Evolutionary conservation across 2,797 vertebrate species (phyloP), one percentile per base, ranked within the genome.

Genomic region (Sternotherus odoratus): DNA sequence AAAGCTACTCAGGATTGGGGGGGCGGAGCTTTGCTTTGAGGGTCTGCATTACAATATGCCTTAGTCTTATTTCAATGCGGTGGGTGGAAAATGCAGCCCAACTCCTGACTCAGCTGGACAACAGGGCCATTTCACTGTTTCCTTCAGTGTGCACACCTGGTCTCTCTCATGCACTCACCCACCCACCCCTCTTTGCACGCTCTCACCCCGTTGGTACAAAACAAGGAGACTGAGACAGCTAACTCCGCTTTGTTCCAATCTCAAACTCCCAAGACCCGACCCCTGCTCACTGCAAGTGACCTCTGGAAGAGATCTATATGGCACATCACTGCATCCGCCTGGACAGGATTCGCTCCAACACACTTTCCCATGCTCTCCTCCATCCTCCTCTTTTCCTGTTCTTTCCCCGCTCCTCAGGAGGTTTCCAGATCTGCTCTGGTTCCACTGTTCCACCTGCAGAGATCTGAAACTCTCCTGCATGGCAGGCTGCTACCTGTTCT

Each of bases 331-430:
- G 0, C 49, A 56, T 69, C 88, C 81, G 50, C 46, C 0, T 12
- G 72, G 85, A 75, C 72, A 87, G 94, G 90, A 89, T 66, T 87
- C 57, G 36, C 82, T 87, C 92, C 4, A 0, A 16, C 63, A 51
- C 56, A 15, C 36, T 1, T 83, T 90, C 60, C 82, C 30, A 13
- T 7, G 86, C 50, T 3, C 8, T 0, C 19, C 84, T 50, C 72
- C 90, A 69, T 50, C 89, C 80, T 82, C 60, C 21, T 57, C 66
- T 19, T 79, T 48, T 26, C 54, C 90, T 60, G 84, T 48, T 83
- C 82, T 56, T 46, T 50, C 57, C 28, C 4, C 1, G 0, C 74
- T 33, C 0, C 0, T 77, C 0, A 1, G 66, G 82, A 33, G 24
- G 77, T 4, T 49, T 66, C 54, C 82, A 72, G 50, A 46, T 30